phyloP scores from a whole-genome alignment of 2,888 invertebrate genomes.

The Ptilodon capucinus region DNA sequence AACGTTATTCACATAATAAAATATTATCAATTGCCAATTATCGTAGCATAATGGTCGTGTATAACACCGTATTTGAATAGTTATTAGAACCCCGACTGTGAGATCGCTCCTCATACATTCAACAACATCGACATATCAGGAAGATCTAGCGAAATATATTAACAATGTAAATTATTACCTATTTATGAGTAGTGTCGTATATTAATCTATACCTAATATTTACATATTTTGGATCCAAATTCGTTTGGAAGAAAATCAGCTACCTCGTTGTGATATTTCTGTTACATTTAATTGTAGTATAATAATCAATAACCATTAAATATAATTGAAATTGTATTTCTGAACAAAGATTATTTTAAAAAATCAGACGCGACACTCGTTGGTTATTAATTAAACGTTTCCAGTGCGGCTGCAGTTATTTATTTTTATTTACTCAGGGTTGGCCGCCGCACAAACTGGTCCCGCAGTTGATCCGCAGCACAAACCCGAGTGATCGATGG shows the following conservation, averaged over 20 bases:
- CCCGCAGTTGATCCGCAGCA: conserved; percentile 37
- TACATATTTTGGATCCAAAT: too few species aligned
- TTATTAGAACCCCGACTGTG: conserved; percentile 19
- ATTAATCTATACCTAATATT: too few species aligned
- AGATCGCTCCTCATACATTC: conserved; percentile 18
- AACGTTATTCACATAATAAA: background rate
- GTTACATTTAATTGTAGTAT: background rate
- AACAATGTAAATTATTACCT: background rate
- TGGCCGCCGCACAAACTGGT: conserved; percentile 35
- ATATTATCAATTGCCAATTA: background rate
- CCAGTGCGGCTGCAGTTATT: conserved; percentile 9
- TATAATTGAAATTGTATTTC: too few species aligned
- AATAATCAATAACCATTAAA: too few species aligned
- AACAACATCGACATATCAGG: background rate
- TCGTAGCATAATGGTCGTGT: background rate
- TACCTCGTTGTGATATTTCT: too few species aligned
- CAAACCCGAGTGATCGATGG: conserved; percentile 52
- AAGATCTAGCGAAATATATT: background rate
- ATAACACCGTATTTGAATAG: background rate
- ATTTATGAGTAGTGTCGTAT: too few species aligned
- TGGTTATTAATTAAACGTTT: conserved; percentile 26
- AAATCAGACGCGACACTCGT: conserved; percentile 5
- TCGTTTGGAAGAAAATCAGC: too few species aligned
- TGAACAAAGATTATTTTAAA: background rate
- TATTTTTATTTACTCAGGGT: conserved; percentile 29